Conservation (phyloP, 2,888 invertebrate species). For the Zygaena filipendulae region DNA sequence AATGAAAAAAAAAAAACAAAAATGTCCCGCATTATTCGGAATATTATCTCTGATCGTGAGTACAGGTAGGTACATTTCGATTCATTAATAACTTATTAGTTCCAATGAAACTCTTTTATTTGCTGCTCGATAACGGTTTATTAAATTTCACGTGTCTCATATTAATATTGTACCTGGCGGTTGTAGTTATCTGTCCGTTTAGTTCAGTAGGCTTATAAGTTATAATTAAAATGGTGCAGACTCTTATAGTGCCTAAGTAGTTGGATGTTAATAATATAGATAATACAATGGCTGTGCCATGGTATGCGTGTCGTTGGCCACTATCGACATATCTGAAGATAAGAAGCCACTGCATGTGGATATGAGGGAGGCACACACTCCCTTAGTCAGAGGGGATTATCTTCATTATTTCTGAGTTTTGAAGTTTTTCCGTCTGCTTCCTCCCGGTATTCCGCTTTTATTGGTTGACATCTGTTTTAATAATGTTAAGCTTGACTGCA, state of each 20-base stretch:
- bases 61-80: too few species aligned
- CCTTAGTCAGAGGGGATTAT: conserved; percentile 40
- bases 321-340: conserved; percentile 53
- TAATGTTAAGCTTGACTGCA: too few species aligned
- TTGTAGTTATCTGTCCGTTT: conserved; percentile 42
- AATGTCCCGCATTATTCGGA: too few species aligned
- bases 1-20: too few species aligned
- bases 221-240: conserved; percentile 53
- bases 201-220: conserved; percentile 30
- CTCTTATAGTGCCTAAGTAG: conserved; percentile 32
- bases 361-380: conserved; percentile 32
- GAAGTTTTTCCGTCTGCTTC: conserved; percentile 23
- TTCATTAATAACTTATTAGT: conserved; percentile 45
- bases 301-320: conserved; percentile 40
- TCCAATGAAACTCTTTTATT: conserved; percentile 36
- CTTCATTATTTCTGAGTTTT: conserved; percentile 49
- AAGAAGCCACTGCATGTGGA: conserved; percentile 28
- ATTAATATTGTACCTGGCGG: conserved; percentile 36
- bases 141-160: conserved; percentile 48
- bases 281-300: conserved; percentile 35
- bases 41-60: conserved; percentile 29
- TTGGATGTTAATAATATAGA: conserved; percentile 50
- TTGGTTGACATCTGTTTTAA: conserved; percentile 12
- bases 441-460: conserved; percentile 14
- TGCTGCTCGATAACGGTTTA: conserved; percentile 49